Evolutionary conservation across 2,888 invertebrate species (phyloP).

Genomic region (Escarpia spicata): DNA sequence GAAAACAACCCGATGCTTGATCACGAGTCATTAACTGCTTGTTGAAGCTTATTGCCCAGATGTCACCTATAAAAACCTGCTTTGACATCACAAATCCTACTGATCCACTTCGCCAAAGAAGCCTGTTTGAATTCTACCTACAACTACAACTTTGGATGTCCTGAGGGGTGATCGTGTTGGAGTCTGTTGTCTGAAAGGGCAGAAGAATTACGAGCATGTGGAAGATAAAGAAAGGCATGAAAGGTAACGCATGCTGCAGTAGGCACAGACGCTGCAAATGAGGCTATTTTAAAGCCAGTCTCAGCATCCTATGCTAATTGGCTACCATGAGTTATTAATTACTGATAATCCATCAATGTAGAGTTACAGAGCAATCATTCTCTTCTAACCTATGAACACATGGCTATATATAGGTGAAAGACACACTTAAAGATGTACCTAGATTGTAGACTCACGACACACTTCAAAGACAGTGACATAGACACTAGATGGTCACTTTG

Average conservation of each 20-base stretch:
- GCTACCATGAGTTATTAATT: neutral
- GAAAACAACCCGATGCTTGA: neutral
- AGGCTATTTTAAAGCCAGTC: neutral
- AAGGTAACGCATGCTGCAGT: neutral
- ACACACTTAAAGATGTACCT: neutral
- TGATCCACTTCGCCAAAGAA: neutral
- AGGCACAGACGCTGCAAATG: neutral
- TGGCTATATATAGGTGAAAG: neutral
- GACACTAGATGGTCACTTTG: neutral
- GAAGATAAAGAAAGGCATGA: neutral
- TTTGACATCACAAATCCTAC: neutral
- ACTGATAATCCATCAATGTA: neutral
- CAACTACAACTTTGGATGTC: neutral
- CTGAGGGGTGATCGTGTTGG: neutral
- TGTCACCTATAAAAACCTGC: neutral
- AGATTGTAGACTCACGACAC: neutral
- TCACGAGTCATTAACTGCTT: neutral
- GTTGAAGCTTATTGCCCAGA: neutral
- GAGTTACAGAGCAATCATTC: neutral
- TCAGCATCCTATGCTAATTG: neutral
- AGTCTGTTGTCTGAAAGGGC: neutral
- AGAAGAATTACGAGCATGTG: neutral
- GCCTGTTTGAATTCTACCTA: neutral
- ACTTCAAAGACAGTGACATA: neutral
- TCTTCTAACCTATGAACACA: neutral